Conservation (phyloP, 2,113 vertebrate genomes). For the Mystacornis crossleyi region DNA sequence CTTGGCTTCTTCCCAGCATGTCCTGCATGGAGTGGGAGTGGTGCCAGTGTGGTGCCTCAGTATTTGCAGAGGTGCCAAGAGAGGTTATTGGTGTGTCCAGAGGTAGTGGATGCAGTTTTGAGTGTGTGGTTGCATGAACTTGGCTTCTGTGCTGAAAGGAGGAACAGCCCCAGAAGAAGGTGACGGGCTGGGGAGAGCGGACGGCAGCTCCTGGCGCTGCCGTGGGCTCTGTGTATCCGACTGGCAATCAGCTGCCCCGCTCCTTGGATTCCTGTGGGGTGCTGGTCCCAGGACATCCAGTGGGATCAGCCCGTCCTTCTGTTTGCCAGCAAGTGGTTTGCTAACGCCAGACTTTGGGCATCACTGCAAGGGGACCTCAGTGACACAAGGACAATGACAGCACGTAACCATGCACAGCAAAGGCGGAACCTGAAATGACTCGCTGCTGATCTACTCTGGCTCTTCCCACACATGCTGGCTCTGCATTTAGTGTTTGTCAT, state of each 20-base stretch:
- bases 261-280: rapidly evolving
- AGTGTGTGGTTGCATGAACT: background rate
- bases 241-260: rapidly evolving
- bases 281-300: background rate
- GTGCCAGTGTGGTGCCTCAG: background rate
- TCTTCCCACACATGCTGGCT: background rate
- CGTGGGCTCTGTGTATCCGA: rapidly evolving
- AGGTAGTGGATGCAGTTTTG: rapidly evolving
- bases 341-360: background rate
- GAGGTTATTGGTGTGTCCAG: background rate
- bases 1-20: background rate
- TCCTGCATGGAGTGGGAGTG: background rate
- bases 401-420: rapidly evolving
- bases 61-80: background rate
- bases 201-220: rapidly evolving
- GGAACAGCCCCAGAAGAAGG: background rate
- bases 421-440: background rate
- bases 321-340: background rate
- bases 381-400: rapidly evolving
- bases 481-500: background rate
- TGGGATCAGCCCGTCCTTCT: rapidly evolving
- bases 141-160: background rate
- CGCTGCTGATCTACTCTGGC: background rate
- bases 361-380: background rate
- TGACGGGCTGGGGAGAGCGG: rapidly evolving